Evolutionary conservation across 2,888 invertebrate species (phyloP).

Genomic region (Leptopilina myrica): DNA sequence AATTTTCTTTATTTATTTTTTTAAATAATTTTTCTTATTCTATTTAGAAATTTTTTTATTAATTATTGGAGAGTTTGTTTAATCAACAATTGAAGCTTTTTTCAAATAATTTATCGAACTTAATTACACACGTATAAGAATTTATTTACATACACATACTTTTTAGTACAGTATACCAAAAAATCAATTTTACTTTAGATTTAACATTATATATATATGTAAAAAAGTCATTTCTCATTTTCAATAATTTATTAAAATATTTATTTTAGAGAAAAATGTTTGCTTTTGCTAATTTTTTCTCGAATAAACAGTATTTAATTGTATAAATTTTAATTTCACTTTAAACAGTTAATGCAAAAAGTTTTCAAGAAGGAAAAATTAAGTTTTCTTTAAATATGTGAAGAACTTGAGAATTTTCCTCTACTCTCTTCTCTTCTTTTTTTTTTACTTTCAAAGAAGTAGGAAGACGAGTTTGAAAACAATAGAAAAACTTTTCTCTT

Average conservation of each 20-base stretch:
- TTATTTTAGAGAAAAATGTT: background rate
- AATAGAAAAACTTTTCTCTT: slow-evolving; percentile 10
- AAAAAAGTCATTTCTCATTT: no score
- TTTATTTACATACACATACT: background rate
- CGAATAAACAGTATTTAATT: background rate
- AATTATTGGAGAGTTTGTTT: background rate
- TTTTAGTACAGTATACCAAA: background rate
- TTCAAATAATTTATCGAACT: background rate
- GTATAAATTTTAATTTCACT: background rate
- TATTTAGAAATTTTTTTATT: background rate
- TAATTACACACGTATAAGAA: background rate
- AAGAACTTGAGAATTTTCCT: slow-evolving; percentile 14
- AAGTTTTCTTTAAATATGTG: slow-evolving; percentile 8
- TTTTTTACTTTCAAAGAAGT: slow-evolving; percentile 24
- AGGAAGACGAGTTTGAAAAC: background rate
- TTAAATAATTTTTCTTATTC: no score
- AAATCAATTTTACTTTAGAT: background rate
- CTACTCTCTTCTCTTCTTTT: slow-evolving; percentile 13
- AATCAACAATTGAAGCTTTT: background rate
- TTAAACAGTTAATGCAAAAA: background rate
- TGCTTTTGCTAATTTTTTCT: background rate
- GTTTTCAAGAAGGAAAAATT: background rate
- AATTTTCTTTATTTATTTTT: background rate
- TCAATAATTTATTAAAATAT: background rate
- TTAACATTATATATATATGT: no score